Conservation (phyloP, 2,113 vertebrate genomes). For the Tringa solitaria region DNA sequence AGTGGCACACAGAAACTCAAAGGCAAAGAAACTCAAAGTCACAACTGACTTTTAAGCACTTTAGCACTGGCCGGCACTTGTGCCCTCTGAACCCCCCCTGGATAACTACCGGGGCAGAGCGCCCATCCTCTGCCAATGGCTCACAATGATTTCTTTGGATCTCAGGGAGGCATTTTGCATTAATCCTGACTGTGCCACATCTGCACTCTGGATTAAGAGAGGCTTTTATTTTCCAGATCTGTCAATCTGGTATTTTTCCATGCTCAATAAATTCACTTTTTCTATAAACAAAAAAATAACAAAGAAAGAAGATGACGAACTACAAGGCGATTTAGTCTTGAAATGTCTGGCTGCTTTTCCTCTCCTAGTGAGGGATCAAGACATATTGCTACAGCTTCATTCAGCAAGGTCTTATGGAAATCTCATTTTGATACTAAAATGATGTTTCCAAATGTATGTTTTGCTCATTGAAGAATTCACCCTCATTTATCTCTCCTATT, state of each 20-base stretch:
- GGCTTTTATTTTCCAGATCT: conserved; percentile 41
- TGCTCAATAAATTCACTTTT: conserved; percentile 28
- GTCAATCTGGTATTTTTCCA: conserved; percentile 54
- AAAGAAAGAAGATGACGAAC: conserved; percentile 35
- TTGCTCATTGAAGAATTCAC: conserved; percentile 36
- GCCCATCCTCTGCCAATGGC: neutral
- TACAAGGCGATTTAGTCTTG: conserved; percentile 1
- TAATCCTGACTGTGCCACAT: conserved; percentile 23
- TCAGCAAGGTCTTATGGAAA: conserved; percentile 59
- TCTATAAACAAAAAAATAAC: conserved; percentile 42
- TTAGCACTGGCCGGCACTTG: neutral
- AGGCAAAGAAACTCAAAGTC: neutral
- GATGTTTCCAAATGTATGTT: conserved; percentile 59
- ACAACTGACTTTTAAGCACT: neutral
- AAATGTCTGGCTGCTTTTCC: conserved; percentile 32
- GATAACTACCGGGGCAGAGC: neutral
- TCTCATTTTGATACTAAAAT: conserved; percentile 61
- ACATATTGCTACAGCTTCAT: conserved; percentile 54
- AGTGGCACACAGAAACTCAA: neutral
- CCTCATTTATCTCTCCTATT: conserved; percentile 50
- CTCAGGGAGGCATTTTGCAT: neutral
- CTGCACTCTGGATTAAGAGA: conserved; percentile 24
- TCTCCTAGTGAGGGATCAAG: conserved; percentile 38
- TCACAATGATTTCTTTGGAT: neutral
- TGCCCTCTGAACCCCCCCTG: neutral